These are phyloP conservation scores for Avahi laniger DNA, from an alignment of 2,797 vertebrate genomes.

Conservation along the genomic window DNA sequence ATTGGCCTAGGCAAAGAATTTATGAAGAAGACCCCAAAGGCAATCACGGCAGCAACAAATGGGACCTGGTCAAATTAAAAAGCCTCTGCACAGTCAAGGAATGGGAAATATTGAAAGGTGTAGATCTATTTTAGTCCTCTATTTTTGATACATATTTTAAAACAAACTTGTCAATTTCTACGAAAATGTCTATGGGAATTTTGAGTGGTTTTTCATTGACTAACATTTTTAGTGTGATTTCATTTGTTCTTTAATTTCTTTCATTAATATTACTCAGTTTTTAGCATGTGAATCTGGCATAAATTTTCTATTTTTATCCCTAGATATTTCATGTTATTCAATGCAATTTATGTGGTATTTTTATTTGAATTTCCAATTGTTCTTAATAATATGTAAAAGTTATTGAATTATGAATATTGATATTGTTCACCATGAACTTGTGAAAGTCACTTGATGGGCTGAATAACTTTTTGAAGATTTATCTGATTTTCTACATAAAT, in stretches of 20 bases:
- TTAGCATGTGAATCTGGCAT: background rate
- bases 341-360: background rate
- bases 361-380: background rate
- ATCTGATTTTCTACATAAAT: background rate
- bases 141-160: background rate
- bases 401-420: background rate
- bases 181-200: too few relatives aligned
- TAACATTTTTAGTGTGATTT: too few relatives aligned
- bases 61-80: too few relatives aligned
- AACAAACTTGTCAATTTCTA: background rate
- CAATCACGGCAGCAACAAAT: too few relatives aligned
- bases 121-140: background rate
- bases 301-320: background rate
- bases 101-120: background rate
- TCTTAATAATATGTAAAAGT: background rate
- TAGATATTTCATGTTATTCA: background rate
- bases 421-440: background rate
- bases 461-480: background rate
- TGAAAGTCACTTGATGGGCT: background rate
- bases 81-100: background rate
- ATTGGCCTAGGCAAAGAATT: too few relatives aligned
- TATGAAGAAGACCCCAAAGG: too few relatives aligned
- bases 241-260: background rate
- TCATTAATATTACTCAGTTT: background rate
- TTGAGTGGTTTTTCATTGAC: too few relatives aligned